Evolutionary conservation across 2,113 vertebrate genomes (phyloP), one percentile per base, ranked within the genome.

Genomic region (Notarius lentiginosus): DNA sequence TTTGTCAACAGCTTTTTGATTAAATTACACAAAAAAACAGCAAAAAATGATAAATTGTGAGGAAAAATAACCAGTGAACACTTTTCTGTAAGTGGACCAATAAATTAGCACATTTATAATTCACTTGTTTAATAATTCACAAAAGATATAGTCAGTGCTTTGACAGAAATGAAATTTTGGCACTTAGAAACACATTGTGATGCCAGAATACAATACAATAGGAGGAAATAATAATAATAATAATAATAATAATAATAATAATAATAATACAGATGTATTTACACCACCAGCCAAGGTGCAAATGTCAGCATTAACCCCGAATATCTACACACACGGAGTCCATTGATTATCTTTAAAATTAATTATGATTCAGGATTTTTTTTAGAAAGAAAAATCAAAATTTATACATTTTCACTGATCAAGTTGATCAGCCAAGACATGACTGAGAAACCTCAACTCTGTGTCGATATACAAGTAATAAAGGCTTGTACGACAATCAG

Each of bases 41-140:
- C 24, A 9, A 7, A 5, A 73, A 20, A 63, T 30, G 0, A 49
- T 22, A 51, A 49, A 75, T 24, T 24, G 24, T 4, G 2, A 7
- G 5, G 12, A 56, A 77, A 17, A 79, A 77, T 1, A n/a, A 77
- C 53, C 22, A 53, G 24, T 56, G 15, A 79, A 55, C n/a, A n/a
- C 17, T 47, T 75, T 49, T 77, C 49, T 77, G 55, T 55, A 55
- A 77, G 0, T 18, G 53, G 14, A 79, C 6, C 51, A 55, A 79
- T 8, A 79, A 79, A 60, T 34, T 7, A 8, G 34, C 55, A 79
- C 0, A 10, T 60, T 58, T 80, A 60, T 80, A 61, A 53, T 85
- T 87, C 70, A 89, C 66, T 87, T 68, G 79, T 90, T 88, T 90
- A 90, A 87, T 89, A 88, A 41, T 89, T 84, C 60, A 86, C 85